A percentile compares a stretch with the other conserved stretches of the same genome.
Conservation (phyloP, 2,113 vertebrate species). For the mouse (Mus musculus) region GRCm39 chr7:79859501-79860000, state of each 20-base stretch:
- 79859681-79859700: neutral
- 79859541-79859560: neutral
- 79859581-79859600: neutral
- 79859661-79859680: neutral
- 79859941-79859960: constrained; percentile 51
- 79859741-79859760: constrained; percentile 1
- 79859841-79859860: neutral
- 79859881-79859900: constrained; percentile 1
- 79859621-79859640: neutral
- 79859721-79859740: constrained; percentile 25
- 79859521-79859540: too few species aligned
- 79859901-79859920: constrained; percentile 25
- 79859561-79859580: neutral
- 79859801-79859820: neutral
- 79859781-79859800: neutral
- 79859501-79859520: neutral
- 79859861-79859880: neutral
- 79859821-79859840: neutral
- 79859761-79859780: neutral
- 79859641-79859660: neutral
- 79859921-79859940: constrained; percentile 46
- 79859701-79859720: neutral
- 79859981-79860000: neutral
- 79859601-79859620: neutral
- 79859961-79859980: neutral